phyloP scores from a whole-genome alignment of 92 coral and sea anemone genomes.

The Phenganax subtilis region DNA sequence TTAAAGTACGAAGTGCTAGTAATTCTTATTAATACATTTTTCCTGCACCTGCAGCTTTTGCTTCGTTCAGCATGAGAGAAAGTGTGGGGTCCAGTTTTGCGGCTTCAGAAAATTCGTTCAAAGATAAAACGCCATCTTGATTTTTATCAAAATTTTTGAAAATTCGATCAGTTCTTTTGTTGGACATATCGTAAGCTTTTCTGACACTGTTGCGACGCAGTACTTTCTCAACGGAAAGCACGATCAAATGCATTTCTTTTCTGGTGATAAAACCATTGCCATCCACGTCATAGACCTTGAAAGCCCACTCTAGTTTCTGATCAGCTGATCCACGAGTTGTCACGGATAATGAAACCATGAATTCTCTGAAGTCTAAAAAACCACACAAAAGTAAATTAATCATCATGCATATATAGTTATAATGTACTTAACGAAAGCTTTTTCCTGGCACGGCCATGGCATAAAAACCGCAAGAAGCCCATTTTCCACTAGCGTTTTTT shows the following conservation, averaged over 20 bases:
- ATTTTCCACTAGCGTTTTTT: too few relatives aligned
- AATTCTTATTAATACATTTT: constrained; percentile 9
- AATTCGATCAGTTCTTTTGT: constrained; percentile 85
- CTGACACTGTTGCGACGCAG: constrained; percentile 70
- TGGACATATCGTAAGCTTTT: constrained; percentile 63
- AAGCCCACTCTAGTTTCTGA: constrained; percentile 92
- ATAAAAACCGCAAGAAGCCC: too few relatives aligned
- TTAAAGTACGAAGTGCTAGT: too few relatives aligned
- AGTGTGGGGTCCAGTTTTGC: constrained; percentile 87
- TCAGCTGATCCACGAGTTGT: constrained; percentile 97
- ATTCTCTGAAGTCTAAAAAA: constrained; percentile 87
- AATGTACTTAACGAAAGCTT: too few relatives aligned
- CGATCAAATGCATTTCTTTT: constrained; percentile 92
- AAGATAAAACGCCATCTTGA: constrained; percentile 83
- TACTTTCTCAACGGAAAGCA: constrained; percentile 80
- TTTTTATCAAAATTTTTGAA: constrained; percentile 81
- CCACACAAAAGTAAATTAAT: neutral
- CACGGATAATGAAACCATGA: constrained; percentile 92
- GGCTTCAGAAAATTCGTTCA: constrained; percentile 87
- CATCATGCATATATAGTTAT: neutral
- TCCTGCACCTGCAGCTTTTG: constrained; percentile 1
- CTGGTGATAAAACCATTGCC: constrained; percentile 93
- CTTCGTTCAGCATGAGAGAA: constrained; percentile 65
- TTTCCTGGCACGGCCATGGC: too few relatives aligned
- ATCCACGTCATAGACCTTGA: constrained; percentile 89